Evolutionary conservation across 2,888 invertebrate species (phyloP).

Genomic region (Psylliodes chrysocephalus): DNA sequence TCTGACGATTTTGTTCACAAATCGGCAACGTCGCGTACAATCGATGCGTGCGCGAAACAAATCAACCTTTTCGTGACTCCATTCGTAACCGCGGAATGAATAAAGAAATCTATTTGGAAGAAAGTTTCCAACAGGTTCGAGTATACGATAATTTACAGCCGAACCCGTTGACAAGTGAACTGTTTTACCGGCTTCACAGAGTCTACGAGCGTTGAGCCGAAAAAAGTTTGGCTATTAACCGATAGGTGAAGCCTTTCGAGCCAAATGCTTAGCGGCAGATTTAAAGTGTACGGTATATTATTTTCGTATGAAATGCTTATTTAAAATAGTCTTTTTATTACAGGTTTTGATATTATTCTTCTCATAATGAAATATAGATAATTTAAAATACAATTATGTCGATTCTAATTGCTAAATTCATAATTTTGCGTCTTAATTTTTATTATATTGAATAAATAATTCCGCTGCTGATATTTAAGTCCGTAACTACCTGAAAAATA

Average conservation of each 20-base stretch:
- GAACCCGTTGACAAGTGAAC: conserved; percentile 49
- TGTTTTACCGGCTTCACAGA: conserved; percentile 58
- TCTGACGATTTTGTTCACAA: neutral
- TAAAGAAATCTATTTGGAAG: conserved; percentile 43
- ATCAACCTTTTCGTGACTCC: conserved; percentile 14
- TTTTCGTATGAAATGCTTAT: too few relatives aligned
- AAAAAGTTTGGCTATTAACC: conserved; percentile 60
- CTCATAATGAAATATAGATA: too few relatives aligned
- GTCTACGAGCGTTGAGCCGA: conserved; percentile 34
- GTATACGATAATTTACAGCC: conserved; percentile 39
- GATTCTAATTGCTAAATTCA: too few relatives aligned
- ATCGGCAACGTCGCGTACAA: neutral
- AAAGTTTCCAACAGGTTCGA: conserved; percentile 35
- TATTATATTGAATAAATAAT: too few relatives aligned
- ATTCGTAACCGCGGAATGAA: conserved; percentile 15
- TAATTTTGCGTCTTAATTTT: too few relatives aligned
- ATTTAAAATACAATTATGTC: too few relatives aligned
- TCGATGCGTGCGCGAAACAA: conserved; percentile 22
- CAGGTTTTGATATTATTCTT: too few relatives aligned
- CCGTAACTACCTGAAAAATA: too few relatives aligned
- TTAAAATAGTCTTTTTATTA: too few relatives aligned
- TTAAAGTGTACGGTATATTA: too few relatives aligned
- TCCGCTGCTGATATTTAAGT: too few relatives aligned
- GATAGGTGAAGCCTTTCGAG: conserved; percentile 54
- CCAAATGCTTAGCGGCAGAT: conserved; percentile 36